Base-by-base conservation (phyloP, 2,113 vertebrate species). In the Strix uralensis region DNA sequence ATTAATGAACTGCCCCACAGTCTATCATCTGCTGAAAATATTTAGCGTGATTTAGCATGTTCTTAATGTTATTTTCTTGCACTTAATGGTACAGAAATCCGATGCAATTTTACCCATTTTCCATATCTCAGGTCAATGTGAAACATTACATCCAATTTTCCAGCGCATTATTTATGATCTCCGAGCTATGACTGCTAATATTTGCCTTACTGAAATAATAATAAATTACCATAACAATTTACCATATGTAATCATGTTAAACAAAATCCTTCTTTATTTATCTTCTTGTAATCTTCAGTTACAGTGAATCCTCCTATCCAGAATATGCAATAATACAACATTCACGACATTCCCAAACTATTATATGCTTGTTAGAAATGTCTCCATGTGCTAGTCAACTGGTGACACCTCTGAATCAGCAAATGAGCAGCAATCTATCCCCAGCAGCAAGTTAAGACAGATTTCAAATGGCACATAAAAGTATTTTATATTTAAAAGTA, bases 141-240 rank as follows among this genome's bases (percentile, higher is more conserved):
- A 93, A 93, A 94, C 73, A 79, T 77, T 89, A 65, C 57, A 89
- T 46, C 49, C 70, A 80, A 91, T 95, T 95, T 96, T 72, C 61
- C 69, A 90, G 86, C 21, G 83, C 91, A 87, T 95, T 95, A 95
- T 94, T 95, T 95, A 94, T 49, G 58, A 85, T 95, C 86, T 91
- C 89, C 73, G 78, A 94, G 81, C 92, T 91, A 94, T 70, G 83
- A 79, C 94, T 94, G 71, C 73, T 94, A 92, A 89, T 92, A 94
- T 94, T 94, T 96, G 92, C 73, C 86, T 88, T 89, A 57, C 32
- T 89, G 70, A 58, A 94, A 87, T 34, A 92, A 87, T 20, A 87
- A 91, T 66, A 95, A 96, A 96, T 95, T 92, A 94, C 83, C 88
- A 70, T 87, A 94, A 94, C 77, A 79, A 93, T 89, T 95, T 91